A percentile compares a stretch with the other conserved stretches of the same genome.
phyloP scores from a whole-genome alignment of 2,888 invertebrate species.

The Oxystoma pomonae region DNA sequence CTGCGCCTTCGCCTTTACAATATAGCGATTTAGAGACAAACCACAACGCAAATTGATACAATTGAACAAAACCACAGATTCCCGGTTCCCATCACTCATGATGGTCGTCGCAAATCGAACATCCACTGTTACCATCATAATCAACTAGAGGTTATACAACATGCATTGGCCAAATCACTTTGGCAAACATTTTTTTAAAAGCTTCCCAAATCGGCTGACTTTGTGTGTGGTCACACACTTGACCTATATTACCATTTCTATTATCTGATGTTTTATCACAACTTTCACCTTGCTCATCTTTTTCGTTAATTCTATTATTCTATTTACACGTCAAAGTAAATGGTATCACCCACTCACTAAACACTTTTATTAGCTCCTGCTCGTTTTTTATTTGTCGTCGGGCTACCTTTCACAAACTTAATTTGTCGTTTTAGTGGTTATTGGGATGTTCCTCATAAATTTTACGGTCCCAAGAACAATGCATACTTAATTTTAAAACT shows the following conservation, averaged over 20 bases:
- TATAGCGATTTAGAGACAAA: constrained; percentile 29
- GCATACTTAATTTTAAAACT: background rate
- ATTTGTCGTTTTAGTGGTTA: background rate
- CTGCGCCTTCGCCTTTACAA: constrained; percentile 20
- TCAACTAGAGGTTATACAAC: too few relatives aligned
- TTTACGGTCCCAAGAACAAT: background rate
- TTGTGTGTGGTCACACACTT: background rate
- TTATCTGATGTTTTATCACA: constrained; percentile 1
- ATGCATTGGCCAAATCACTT: too few relatives aligned
- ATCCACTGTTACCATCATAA: too few relatives aligned
- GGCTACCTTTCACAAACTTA: background rate
- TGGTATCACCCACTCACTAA: background rate
- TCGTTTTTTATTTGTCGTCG: background rate
- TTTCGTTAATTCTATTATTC: background rate
- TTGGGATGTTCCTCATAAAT: background rate
- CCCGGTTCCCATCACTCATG: constrained; percentile 32
- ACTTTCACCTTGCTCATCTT: background rate
- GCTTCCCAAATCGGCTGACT: too few relatives aligned
- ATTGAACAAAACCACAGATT: constrained; percentile 35
- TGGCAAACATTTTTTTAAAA: too few relatives aligned
- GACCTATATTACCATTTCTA: background rate
- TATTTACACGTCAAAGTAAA: background rate
- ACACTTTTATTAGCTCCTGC: background rate
- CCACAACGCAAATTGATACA: constrained; percentile 35
- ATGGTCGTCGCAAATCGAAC: background rate